Percentiles rank a stretch among this genome's conserved stretches.
Conservation (phyloP, 2,888 invertebrate species). For the Agriotes lineatus region DNA sequence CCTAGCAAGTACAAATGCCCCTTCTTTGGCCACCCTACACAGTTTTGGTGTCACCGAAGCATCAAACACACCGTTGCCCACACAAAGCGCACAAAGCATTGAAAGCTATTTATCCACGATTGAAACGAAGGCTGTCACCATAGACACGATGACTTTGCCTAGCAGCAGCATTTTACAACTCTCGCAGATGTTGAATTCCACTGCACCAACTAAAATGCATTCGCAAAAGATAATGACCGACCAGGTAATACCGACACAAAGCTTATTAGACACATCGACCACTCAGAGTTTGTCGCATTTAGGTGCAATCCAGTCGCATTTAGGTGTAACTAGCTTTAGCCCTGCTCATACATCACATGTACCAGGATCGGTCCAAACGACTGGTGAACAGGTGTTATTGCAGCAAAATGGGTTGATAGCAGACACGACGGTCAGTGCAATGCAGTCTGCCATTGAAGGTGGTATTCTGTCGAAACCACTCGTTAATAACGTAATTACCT, state of each 20-base stretch:
- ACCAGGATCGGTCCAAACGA: constrained; percentile 26
- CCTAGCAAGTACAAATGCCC: constrained; percentile 69
- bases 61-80: constrained; percentile 66
- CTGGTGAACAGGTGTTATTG: constrained; percentile 41
- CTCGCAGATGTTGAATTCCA: constrained; percentile 29
- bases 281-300: constrained; percentile 44
- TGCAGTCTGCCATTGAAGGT: constrained; percentile 46
- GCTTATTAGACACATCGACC: constrained; percentile 40
- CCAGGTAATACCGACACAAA: constrained; percentile 46
- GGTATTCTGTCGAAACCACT: constrained; percentile 43
- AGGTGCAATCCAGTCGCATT: constrained; percentile 31
- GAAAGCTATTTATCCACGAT: constrained; percentile 72
- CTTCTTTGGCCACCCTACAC: constrained; percentile 69
- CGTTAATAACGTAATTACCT: not conserved
- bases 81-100: constrained; percentile 72
- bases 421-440: constrained; percentile 33
- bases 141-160: constrained; percentile 24
- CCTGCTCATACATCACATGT: not conserved
- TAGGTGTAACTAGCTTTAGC: constrained; percentile 18
- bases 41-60: constrained; percentile 67
- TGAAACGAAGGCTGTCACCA: constrained; percentile 57
- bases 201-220: constrained; percentile 4
- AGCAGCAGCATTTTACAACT: constrained; percentile 45
- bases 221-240: constrained; percentile 46
- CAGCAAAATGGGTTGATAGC: constrained; percentile 40